Base-by-base conservation (phyloP, 2,888 invertebrate genomes). In the Frankliniella intonsa region DNA sequence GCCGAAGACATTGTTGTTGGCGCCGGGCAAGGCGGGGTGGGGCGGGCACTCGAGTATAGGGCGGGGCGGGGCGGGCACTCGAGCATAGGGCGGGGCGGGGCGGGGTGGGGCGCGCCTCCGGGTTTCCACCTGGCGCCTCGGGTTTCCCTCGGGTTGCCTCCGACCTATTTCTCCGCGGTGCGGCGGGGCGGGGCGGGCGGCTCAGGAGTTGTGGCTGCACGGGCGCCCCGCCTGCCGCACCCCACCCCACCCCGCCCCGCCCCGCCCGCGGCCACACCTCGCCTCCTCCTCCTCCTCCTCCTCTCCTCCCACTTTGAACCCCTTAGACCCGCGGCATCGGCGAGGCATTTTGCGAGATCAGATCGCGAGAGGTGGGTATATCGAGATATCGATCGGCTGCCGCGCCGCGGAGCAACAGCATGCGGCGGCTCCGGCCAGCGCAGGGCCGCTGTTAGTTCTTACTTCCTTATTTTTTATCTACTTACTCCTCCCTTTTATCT, bases 331-430 rank as follows among this genome's bases (percentile, higher is more conserved):
- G 62, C 62, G 62, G 25, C 22, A 19, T 19, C n/a, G n/a, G 65
- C 65, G 55, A 55, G 55, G 62, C 17, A 17, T 62, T 62, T 62
- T 62, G 69, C 69, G 69, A 69, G n/a, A n/a, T 22, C 69, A 76
- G 22, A 76, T 76, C 69, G 55, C 9, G 55, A 55, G 14, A 14
- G 55, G 19, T 19, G 55, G 55, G 17, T 14, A 19, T 19, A 19
- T 55, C 55, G 69, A 76, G 69, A 76, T 76, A 76, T 76, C 69
- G 69, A 76, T 76, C 69, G n/a, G 5, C 38, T 38, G 38, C 38
- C 38, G 38, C 38, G 38, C 38, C 3, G 38, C 5, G 38, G 55
- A 22, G 69, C n/a, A 76, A 76, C 69, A 76, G 69, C 69, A 25
- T 25, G 69, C 62, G 62, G 62, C 62, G 62, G 25, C 69, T 69